A percentile compares a stretch with the other conserved stretches of the same genome.
Conservation (phyloP, 2,888 invertebrate genomes). For the Glyphotaelius pellucidus region DNA sequence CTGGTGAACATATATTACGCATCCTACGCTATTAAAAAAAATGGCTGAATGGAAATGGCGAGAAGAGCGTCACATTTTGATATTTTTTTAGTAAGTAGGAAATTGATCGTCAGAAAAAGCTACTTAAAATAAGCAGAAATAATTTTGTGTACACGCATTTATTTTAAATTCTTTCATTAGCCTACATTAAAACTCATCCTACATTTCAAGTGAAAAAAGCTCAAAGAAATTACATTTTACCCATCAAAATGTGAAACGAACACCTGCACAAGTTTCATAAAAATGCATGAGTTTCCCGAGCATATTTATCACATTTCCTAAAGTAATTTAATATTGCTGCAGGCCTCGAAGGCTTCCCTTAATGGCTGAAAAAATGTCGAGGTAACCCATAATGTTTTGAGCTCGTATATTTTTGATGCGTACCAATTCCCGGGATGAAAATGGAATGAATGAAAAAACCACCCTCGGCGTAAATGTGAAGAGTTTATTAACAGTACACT, state of each 20-base stretch:
- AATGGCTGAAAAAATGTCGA: not conserved
- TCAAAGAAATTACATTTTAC: not conserved
- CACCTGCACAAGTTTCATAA: not conserved
- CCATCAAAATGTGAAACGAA: not conserved
- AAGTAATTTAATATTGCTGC: slow-evolving; percentile 2
- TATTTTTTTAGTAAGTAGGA: not conserved
- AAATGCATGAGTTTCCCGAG: not conserved
- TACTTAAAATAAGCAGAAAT: too few species aligned
- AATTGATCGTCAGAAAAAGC: not conserved
- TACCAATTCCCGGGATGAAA: slow-evolving; percentile 23
- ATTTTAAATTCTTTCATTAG: not conserved
- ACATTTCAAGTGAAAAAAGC: not conserved
- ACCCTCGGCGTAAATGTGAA: slow-evolving; percentile 24
- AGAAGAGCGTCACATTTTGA: too few species aligned
- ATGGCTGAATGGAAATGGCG: too few species aligned
- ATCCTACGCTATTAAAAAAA: too few species aligned
- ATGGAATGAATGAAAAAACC: slow-evolving; percentile 18
- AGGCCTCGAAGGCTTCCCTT: not conserved
- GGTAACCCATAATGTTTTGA: not conserved
- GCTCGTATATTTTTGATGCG: slow-evolving; percentile 17
- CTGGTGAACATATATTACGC: too few species aligned
- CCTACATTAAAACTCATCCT: not conserved
- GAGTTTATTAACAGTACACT: slow-evolving; percentile 37
- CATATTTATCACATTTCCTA: not conserved
- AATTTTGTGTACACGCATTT: not conserved